phyloP scores from a whole-genome alignment of 1,140 invertebrate species.

The Cotesia glomerata region DNA sequence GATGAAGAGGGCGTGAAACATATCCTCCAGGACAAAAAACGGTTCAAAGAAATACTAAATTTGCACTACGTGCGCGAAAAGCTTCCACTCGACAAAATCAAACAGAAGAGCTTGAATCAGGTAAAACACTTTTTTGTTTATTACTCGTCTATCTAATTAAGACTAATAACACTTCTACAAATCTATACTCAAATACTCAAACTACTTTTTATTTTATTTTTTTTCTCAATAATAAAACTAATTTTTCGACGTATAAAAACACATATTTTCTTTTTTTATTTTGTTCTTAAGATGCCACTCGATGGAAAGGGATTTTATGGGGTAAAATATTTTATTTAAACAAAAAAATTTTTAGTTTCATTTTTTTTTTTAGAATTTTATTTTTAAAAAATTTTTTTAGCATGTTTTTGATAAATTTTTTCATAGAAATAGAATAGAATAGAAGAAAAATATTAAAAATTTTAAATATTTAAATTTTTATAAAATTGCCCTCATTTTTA shows the following conservation, averaged over 20 bases:
- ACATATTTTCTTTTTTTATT: slow-evolving; percentile 28
- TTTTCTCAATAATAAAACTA: background rate
- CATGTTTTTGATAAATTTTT: background rate
- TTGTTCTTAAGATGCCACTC: slow-evolving; percentile 38
- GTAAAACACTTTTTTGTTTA: slow-evolving; percentile 59
- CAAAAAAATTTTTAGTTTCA: background rate
- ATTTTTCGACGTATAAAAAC: background rate
- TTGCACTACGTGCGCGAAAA: slow-evolving; percentile 79
- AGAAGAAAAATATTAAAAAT: too few species aligned
- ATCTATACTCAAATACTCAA: slow-evolving; percentile 27
- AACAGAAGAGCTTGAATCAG: slow-evolving; percentile 72
- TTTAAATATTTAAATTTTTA: too few species aligned
- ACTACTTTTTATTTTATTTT: slow-evolving; percentile 11
- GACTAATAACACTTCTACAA: background rate
- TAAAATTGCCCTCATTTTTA: too few species aligned
- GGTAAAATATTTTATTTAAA: slow-evolving; percentile 44
- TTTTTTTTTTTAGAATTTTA: background rate
- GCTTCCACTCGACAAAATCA: slow-evolving; percentile 78
- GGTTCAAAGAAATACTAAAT: slow-evolving; percentile 76
- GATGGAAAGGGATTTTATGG: slow-evolving; percentile 38
- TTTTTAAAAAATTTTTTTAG: background rate
- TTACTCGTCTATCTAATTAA: background rate
- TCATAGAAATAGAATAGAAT: too few species aligned
- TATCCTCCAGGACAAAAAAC: slow-evolving; percentile 72
- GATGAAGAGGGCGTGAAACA: slow-evolving; percentile 71